Evolutionary conservation across 2,113 vertebrate species (phyloP), one percentile per base, ranked within the genome.

Genomic region (Hassar affinis): DNA sequence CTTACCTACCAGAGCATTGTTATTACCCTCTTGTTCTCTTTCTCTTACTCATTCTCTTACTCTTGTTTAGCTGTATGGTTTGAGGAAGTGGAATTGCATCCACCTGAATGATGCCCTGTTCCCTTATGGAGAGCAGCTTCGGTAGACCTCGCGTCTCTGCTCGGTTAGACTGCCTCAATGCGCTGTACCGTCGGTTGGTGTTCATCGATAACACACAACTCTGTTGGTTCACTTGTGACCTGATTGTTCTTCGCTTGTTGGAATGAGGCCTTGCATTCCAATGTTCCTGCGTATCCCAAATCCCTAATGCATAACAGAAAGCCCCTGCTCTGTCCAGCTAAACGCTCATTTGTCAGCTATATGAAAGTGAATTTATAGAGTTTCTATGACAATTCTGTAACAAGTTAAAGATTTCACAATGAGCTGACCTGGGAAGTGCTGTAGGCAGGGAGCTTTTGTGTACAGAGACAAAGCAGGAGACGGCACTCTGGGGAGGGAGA

Each of bases 361-460:
- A 52, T 22, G n/a, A 68, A 79, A 51, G 62, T 35, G 87, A 89
- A 91, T 89, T 91, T 86, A 87, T 83, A 91, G 80, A 90, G 88
- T 83, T 85, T 77, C 80, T 85, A 86, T 66, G 18, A 90, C 85
- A 85, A 88, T 87, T 86, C 64, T 86, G 86, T 84, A 89, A 88
- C 47, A 51, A 92, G 90, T 87, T 88, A 85, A 92, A 91, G 84
- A 85, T 88, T 92, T 91, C 89, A 91, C 91, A 93, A 91, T 91
- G 92, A 91, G 86, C 85, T 92, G 93, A 94, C 93, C 93, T 94
- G 92, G 93, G 93, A 94, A 93, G 91, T 93, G 90, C 91, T 92
- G 90, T 87, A 90, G 91, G 93, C 92, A 91, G 93, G 92, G 92
- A 93, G 93, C 92, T 93, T 93, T 95, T 95, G 92, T 95, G 88